These are phyloP conservation scores for Rhopalosiphum nymphaeae DNA, from an alignment of 2,888 invertebrate genomes.

Conservation along the genomic window DNA sequence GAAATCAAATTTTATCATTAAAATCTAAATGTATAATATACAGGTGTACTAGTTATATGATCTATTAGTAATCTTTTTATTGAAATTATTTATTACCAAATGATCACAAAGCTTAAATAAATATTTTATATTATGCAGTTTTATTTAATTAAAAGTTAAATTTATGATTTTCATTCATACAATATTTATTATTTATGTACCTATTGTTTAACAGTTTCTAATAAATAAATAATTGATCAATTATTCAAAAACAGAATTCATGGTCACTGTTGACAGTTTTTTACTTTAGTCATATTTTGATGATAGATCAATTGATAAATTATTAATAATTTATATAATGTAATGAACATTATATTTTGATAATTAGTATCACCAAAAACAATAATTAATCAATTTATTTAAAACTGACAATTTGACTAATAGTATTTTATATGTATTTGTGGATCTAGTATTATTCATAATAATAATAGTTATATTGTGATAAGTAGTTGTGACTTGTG, in stretches of 20 bases:
- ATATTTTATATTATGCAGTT: background rate
- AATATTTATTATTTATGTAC: background rate
- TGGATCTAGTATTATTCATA: background rate
- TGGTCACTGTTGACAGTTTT: background rate
- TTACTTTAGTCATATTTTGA: background rate
- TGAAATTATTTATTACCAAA: background rate
- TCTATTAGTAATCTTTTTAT: background rate
- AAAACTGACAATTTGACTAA: background rate
- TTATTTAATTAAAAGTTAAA: background rate
- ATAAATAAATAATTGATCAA: conserved; percentile 10
- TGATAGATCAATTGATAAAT: background rate
- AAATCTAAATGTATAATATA: background rate
- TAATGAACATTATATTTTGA: background rate
- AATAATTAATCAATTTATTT: background rate
- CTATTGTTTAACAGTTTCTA: background rate
- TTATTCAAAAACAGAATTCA: background rate
- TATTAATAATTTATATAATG: background rate
- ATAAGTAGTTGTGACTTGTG: background rate
- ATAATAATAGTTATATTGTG: background rate
- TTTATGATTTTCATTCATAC: background rate
- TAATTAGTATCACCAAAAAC: background rate
- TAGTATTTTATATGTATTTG: background rate
- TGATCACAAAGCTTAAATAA: background rate
- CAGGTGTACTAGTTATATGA: background rate
- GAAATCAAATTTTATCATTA: background rate